A percentile compares a stretch with the other conserved stretches of the same genome.
phyloP scores from a whole-genome alignment of 2,113 vertebrate genomes.

The Syngnathus floridae region DNA sequence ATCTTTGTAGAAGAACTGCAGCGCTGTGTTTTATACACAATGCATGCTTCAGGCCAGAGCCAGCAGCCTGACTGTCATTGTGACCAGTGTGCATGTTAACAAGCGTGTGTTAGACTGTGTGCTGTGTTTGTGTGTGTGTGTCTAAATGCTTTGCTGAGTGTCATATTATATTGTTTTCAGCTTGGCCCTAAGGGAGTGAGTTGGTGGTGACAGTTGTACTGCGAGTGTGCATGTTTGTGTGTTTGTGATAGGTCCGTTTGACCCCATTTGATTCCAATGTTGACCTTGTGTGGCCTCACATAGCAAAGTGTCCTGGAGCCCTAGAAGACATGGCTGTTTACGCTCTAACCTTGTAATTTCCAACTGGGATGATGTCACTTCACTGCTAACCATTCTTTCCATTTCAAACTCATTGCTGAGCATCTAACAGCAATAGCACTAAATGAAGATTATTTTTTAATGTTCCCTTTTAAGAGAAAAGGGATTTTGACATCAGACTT shows the following conservation, averaged over 20 bases:
- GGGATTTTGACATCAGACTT: too few species aligned
- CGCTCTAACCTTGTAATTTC: conserved; percentile 32
- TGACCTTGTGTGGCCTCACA: conserved; percentile 31
- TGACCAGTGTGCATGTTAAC: conserved; percentile 11
- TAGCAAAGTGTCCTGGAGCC: conserved; percentile 26
- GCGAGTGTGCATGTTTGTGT: conserved; percentile 2
- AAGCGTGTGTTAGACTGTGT: conserved; percentile 11
- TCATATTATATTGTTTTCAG: conserved; percentile 47
- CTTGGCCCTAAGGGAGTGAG: conserved; percentile 11
- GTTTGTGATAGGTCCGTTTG: conserved; percentile 29
- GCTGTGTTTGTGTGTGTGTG: conserved; percentile 6
- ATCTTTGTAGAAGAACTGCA: not conserved
- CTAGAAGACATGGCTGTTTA: conserved; percentile 18
- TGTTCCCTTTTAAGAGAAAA: too few species aligned
- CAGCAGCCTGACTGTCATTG: conserved; percentile 15
- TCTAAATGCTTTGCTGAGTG: conserved; percentile 28
- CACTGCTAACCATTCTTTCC: not conserved
- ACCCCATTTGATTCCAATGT: conserved; percentile 35
- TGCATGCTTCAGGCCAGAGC: conserved; percentile 2
- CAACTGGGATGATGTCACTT: conserved; percentile 32
- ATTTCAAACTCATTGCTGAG: not conserved
- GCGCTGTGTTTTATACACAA: not conserved
- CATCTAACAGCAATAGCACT: not conserved
- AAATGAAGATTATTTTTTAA: not conserved
- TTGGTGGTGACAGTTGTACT: conserved; percentile 4